These are phyloP conservation scores for Stictocephala bisonia DNA, from an alignment of 2,888 invertebrate species.

Conservation along the genomic window DNA sequence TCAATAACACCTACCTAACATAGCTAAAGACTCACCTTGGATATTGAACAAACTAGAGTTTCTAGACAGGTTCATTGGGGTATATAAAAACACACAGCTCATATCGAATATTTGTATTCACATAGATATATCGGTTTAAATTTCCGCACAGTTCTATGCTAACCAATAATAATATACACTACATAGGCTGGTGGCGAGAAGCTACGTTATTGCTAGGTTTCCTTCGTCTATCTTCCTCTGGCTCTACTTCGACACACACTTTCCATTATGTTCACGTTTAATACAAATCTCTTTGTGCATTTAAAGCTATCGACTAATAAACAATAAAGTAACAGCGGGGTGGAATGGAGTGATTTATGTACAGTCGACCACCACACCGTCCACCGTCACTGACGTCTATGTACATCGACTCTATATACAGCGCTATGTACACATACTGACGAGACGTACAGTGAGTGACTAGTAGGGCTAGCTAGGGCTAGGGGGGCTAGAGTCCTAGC, in stretches of 20 bases:
- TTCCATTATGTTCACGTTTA: constrained; percentile 24
- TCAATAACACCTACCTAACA: no score
- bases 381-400: no score
- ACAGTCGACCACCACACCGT: no score
- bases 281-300: constrained; percentile 47
- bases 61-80: no score
- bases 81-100: constrained; percentile 17
- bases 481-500: constrained; percentile 8
- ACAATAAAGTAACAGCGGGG: constrained; percentile 37
- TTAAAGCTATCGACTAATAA: constrained; percentile 46
- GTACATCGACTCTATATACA: no score
- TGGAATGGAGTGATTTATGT: constrained; percentile 1
- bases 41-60: no score
- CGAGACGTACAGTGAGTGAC: no score
- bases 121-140: constrained; percentile 56
- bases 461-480: not conserved
- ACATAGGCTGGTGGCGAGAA: constrained; percentile 57
- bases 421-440: no score
- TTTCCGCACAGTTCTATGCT: constrained; percentile 53
- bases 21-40: no score
- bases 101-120: constrained; percentile 51
- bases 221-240: constrained; percentile 46
- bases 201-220: constrained; percentile 55
- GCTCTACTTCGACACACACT: constrained; percentile 23
- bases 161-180: constrained; percentile 56